phyloP scores from a whole-genome alignment of 2,113 vertebrate genomes.

The Heliornis fulica region DNA sequence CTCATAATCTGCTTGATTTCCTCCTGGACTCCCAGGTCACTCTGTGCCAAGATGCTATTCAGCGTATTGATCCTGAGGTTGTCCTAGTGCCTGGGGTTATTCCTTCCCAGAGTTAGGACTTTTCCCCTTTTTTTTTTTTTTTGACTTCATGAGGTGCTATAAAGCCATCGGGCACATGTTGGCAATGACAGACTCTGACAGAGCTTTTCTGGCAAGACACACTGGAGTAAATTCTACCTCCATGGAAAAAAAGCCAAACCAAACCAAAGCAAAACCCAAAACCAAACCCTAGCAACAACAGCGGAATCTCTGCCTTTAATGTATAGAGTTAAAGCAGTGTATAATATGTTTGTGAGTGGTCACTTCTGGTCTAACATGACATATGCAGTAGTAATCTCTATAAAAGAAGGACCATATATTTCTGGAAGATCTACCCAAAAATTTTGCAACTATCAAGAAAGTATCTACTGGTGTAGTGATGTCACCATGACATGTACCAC shows the following conservation, averaged over 20 bases:
- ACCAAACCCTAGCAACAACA: background rate
- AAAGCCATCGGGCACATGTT: background rate
- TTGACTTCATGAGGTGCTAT: background rate
- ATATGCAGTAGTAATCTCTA: background rate
- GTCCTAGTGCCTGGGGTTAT: background rate
- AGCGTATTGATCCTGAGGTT: background rate
- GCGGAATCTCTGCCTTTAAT: background rate
- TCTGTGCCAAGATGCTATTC: background rate
- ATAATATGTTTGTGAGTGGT: background rate
- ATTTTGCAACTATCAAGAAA: background rate
- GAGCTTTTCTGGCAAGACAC: background rate
- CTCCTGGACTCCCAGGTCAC: background rate
- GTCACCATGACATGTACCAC: background rate
- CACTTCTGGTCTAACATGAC: background rate
- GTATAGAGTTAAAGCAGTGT: background rate
- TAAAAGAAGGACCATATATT: background rate
- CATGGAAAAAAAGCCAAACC: no score
- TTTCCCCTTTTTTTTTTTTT: background rate
- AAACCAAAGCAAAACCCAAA: background rate
- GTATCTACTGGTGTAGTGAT: fast-evolving
- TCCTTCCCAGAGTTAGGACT: background rate
- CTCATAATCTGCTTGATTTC: background rate
- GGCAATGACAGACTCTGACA: background rate
- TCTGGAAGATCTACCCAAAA: background rate
- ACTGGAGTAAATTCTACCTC: background rate